phyloP scores from a whole-genome alignment of 1,140 invertebrate species.

The Drosophila ercepeae region DNA sequence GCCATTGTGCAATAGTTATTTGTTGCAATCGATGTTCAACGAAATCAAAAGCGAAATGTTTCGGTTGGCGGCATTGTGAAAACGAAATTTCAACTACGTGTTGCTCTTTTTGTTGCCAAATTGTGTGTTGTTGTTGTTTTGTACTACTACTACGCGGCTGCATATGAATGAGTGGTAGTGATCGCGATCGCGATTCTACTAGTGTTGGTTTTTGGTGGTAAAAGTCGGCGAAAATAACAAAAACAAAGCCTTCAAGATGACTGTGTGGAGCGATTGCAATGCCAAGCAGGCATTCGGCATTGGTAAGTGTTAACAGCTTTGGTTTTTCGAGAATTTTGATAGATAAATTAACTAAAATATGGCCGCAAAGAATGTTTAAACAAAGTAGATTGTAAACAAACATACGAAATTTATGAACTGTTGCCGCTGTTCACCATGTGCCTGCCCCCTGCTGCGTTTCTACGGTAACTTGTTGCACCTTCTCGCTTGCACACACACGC shows the following conservation, averaged over 20 bases:
- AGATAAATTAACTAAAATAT: slow-evolving; percentile 45
- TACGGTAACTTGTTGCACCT: slow-evolving; percentile 64
- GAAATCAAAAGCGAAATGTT: slow-evolving; percentile 34
- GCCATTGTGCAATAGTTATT: slow-evolving; percentile 36
- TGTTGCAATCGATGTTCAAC: slow-evolving; percentile 18
- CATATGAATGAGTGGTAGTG: slow-evolving; percentile 24
- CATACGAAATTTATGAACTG: slow-evolving; percentile 30
- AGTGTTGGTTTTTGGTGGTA: slow-evolving; percentile 39
- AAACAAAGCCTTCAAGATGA: slow-evolving; percentile 55
- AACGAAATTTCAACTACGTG: slow-evolving; percentile 66
- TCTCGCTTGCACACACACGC: slow-evolving; percentile 53
- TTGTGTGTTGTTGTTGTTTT: slow-evolving; percentile 52
- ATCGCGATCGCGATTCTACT: slow-evolving; percentile 12
- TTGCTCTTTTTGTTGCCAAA: slow-evolving; percentile 51
- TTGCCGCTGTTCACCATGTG: slow-evolving; percentile 26
- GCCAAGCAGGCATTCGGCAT: slow-evolving; percentile 80
- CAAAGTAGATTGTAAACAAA: slow-evolving; percentile 56
- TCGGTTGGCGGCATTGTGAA: slow-evolving; percentile 43
- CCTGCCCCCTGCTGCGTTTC: slow-evolving; percentile 55
- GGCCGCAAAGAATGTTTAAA: slow-evolving; percentile 53
- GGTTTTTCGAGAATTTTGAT: slow-evolving; percentile 3
- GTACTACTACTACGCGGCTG: slow-evolving; percentile 22
- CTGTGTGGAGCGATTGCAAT: slow-evolving; percentile 79
- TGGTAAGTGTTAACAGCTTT: slow-evolving; percentile 62
- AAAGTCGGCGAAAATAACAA: slow-evolving; percentile 62